Evolutionary conservation across 2,797 vertebrate genomes (phyloP).

Genomic region (Malurus splendens): DNA sequence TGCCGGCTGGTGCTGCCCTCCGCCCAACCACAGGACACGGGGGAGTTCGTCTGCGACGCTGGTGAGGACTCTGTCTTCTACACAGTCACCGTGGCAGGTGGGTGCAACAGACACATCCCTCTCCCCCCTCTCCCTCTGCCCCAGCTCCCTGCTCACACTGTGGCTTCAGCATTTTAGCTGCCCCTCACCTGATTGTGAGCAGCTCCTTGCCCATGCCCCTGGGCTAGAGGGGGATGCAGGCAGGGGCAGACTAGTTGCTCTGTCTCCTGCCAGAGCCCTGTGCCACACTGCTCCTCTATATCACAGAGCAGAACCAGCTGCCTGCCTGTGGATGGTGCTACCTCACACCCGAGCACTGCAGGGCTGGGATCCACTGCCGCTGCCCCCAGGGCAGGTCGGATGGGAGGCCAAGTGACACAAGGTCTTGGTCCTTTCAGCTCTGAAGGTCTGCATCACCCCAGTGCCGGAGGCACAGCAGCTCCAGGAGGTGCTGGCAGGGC

Average conservation of each 20-base stretch:
- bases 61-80: constrained; percentile 89
- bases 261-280: not conserved
- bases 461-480: not conserved
- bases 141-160: not conserved
- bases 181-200: rapidly evolving
- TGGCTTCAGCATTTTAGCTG: not conserved
- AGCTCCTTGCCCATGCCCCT: rapidly evolving
- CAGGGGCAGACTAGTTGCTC: not conserved
- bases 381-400: not conserved
- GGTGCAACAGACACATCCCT: not conserved
- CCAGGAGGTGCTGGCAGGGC: constrained; percentile 28
- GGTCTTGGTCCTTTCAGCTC: constrained; percentile 34
- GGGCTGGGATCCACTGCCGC: rapidly evolving
- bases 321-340: not conserved
- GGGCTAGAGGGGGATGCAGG: not conserved
- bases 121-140: not conserved
- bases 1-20: constrained; percentile 80
- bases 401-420: not conserved
- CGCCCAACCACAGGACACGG: constrained; percentile 76
- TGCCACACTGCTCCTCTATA: rapidly evolving
- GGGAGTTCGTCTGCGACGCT: constrained; percentile 89
- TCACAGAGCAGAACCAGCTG: not conserved
- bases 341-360: not conserved
- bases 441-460: not conserved
- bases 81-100: constrained; percentile 86